Evolutionary conservation across 2,113 vertebrate genomes (phyloP).

Genomic region (Oryzias curvinotus): DNA sequence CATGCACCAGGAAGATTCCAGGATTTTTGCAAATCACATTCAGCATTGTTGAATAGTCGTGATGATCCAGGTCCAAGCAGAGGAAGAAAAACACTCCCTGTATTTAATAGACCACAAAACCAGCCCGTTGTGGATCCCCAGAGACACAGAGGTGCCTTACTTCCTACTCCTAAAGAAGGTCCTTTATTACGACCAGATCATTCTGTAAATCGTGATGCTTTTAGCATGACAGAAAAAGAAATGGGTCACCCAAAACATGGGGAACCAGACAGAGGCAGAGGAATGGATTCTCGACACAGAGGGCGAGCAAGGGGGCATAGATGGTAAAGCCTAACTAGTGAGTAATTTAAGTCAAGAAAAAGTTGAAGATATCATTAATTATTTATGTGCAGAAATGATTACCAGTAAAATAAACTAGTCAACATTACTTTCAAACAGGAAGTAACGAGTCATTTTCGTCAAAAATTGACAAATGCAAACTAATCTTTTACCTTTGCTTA

Average conservation of each 20-base stretch:
- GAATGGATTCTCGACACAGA: slow-evolving; percentile 53
- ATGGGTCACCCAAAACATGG: slow-evolving; percentile 17
- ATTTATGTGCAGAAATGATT: no score
- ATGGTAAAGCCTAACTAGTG: slow-evolving; percentile 41
- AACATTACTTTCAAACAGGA: no score
- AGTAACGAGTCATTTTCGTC: no score
- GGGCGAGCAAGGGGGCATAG: slow-evolving; percentile 46
- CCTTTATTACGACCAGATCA: slow-evolving; percentile 55
- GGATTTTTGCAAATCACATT: slow-evolving; percentile 68
- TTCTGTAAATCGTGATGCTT: slow-evolving; percentile 65
- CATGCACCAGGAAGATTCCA: slow-evolving; percentile 68
- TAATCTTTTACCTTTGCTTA: slow-evolving; percentile 32
- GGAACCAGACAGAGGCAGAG: slow-evolving; percentile 50
- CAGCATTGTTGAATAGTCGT: slow-evolving; percentile 67
- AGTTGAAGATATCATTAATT: slow-evolving; percentile 20
- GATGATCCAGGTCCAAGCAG: slow-evolving; percentile 56
- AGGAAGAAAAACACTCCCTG: slow-evolving; percentile 61
- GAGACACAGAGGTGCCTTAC: slow-evolving; percentile 79
- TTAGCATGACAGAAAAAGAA: slow-evolving; percentile 40
- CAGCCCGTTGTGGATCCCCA: slow-evolving; percentile 69
- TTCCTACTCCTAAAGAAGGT: slow-evolving; percentile 83
- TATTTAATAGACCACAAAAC: slow-evolving; percentile 70
- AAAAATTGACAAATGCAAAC: slow-evolving; percentile 40
- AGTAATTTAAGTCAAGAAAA: slow-evolving; percentile 52
- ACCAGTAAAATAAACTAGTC: no score